Conservation (phyloP, 2,797 vertebrate species). For the Falco peregrinus region DNA sequence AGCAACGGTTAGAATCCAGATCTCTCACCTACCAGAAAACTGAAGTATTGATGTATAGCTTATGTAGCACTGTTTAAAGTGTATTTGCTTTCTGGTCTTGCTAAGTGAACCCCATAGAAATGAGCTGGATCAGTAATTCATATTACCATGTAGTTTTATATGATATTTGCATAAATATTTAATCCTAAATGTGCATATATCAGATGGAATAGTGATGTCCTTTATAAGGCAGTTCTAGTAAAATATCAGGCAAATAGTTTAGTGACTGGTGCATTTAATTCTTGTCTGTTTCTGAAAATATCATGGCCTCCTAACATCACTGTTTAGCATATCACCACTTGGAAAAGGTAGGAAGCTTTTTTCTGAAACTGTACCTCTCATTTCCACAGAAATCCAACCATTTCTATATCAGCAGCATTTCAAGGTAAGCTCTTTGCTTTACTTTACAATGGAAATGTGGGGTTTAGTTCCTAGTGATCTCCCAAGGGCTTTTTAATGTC, state of each 20-base stretch:
- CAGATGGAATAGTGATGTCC: neutral
- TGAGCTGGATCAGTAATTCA: neutral
- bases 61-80: neutral
- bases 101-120: neutral
- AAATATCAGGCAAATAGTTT: neutral
- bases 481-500: neutral
- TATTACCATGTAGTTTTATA: neutral
- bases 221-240: neutral
- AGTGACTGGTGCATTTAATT: neutral
- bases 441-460: conserved; percentile 17
- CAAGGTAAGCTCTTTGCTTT: neutral
- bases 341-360: neutral
- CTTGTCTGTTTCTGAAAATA: conserved; percentile 8
- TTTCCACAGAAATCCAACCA: neutral
- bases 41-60: neutral
- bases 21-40: neutral
- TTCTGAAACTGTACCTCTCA: conserved; percentile 3
- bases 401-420: neutral
- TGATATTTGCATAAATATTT: neutral
- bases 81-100: neutral
- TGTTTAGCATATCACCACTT: neutral
- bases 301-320: neutral
- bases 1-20: neutral
- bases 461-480: neutral
- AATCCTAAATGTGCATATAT: neutral